A percentile compares a stretch with the other conserved stretches of the same genome.
phyloP scores from a whole-genome alignment of 2,113 vertebrate species.

The Nettapus auritus region DNA sequence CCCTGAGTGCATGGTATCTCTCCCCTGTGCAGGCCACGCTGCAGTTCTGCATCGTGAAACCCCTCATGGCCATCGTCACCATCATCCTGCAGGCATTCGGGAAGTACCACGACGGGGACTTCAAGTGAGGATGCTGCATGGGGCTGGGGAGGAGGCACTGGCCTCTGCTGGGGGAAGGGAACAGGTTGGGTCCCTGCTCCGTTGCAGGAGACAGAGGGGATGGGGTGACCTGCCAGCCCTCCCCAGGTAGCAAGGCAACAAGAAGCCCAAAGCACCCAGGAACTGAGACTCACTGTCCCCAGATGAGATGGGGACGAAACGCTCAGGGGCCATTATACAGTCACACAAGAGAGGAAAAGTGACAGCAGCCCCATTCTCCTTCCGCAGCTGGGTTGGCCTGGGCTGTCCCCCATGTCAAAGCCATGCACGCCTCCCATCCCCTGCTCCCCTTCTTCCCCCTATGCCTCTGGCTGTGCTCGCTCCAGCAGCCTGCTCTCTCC shows the following conservation, averaged over 20 bases:
- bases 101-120: constrained; percentile 96
- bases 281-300: neutral
- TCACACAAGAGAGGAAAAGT: neutral
- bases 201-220: neutral
- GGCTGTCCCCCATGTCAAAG: neutral
- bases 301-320: neutral
- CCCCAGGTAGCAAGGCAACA: neutral
- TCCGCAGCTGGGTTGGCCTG: neutral
- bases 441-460: neutral
- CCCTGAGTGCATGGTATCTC: neutral
- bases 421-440: fast-evolving
- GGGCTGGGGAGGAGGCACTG: neutral
- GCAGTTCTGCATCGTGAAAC: constrained; percentile 97
- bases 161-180: neutral
- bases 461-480: neutral
- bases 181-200: neutral
- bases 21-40: constrained; percentile 87
- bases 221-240: neutral
- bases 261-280: fast-evolving
- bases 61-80: constrained; percentile 91
- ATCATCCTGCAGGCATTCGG: constrained; percentile 92
- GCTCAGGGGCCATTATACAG: neutral
- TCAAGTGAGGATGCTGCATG: constrained; percentile 84
- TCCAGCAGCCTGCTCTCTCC: neutral
- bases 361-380: neutral